Evolutionary conservation across 1,140 invertebrate species (phyloP).

Genomic region (Sinella curviseta): DNA sequence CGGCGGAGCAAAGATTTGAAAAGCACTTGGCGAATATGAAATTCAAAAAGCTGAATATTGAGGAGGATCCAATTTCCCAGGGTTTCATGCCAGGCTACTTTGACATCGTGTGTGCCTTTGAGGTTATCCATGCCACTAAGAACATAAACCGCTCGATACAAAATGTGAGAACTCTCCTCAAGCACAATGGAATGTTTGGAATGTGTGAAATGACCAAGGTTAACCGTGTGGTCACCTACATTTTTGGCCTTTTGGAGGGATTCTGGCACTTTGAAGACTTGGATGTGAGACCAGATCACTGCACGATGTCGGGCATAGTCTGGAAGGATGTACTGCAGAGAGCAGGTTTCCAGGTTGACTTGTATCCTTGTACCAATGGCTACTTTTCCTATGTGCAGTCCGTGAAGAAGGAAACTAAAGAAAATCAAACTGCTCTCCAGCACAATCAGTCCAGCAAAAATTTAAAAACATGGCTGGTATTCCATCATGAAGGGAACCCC

Average conservation of each 20-base stretch:
- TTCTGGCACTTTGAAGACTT: conserved; percentile 40
- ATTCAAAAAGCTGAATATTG: conserved; percentile 29
- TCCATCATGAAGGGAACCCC: neutral
- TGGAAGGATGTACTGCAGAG: conserved; percentile 16
- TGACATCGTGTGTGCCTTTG: conserved; percentile 23
- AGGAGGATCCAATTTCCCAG: conserved; percentile 27
- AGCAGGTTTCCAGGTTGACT: conserved; percentile 15
- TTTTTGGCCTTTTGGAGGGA: conserved; percentile 38
- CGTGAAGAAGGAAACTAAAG: neutral
- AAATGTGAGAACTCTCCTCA: conserved; percentile 15
- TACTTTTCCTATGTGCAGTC: neutral
- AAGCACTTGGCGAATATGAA: neutral
- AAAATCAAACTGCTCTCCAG: neutral
- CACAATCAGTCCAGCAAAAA: neutral
- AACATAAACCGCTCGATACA: neutral
- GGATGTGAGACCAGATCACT: neutral
- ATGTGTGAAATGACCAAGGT: conserved; percentile 5
- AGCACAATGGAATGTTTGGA: neutral
- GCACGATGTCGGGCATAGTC: neutral
- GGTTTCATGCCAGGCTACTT: conserved; percentile 31
- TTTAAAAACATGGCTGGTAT: neutral
- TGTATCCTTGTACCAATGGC: neutral
- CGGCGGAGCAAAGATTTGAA: conserved; percentile 30
- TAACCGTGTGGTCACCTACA: neutral
- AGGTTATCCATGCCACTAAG: conserved; percentile 34